Evolutionary conservation across 1,140 invertebrate species (phyloP).

Genomic region (Branchinecta lynchi): DNA sequence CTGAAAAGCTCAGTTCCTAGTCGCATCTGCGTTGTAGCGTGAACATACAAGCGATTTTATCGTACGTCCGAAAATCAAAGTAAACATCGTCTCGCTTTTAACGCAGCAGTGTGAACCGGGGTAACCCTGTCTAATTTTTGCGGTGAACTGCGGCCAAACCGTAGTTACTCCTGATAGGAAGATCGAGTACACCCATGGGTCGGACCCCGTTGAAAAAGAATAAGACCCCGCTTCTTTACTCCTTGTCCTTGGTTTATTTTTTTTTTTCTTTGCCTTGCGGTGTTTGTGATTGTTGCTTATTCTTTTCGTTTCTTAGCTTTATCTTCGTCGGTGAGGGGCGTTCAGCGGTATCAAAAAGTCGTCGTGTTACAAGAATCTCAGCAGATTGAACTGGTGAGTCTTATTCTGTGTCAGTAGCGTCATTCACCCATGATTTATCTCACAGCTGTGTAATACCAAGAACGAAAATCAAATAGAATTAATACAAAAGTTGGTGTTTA

Average conservation of each 20-base stretch:
- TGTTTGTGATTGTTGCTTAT: constrained; percentile 13
- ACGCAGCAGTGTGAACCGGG: neutral
- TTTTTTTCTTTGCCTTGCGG: neutral
- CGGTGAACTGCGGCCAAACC: neutral
- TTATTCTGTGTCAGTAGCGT: constrained; percentile 14
- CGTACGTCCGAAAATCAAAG: too few species aligned
- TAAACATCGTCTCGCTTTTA: too few species aligned
- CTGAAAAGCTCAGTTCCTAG: too few species aligned
- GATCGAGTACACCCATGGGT: too few species aligned
- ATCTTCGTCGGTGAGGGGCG: neutral
- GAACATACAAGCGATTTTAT: too few species aligned
- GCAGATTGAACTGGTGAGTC: constrained; percentile 16
- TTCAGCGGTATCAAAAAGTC: constrained; percentile 7
- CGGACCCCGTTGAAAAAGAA: neutral
- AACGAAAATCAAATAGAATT: too few species aligned
- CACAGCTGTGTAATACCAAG: neutral
- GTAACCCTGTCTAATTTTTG: neutral
- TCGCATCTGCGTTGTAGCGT: too few species aligned
- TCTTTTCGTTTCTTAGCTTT: neutral
- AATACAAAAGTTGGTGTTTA: too few species aligned
- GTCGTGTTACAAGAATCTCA: constrained; percentile 15
- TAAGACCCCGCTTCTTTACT: neutral
- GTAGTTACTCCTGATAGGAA: too few species aligned
- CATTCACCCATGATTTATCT: constrained; percentile 13
- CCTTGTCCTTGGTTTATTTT: neutral